Conservation (phyloP, 1,140 invertebrate genomes). For the Theocolax elegans region DNA sequence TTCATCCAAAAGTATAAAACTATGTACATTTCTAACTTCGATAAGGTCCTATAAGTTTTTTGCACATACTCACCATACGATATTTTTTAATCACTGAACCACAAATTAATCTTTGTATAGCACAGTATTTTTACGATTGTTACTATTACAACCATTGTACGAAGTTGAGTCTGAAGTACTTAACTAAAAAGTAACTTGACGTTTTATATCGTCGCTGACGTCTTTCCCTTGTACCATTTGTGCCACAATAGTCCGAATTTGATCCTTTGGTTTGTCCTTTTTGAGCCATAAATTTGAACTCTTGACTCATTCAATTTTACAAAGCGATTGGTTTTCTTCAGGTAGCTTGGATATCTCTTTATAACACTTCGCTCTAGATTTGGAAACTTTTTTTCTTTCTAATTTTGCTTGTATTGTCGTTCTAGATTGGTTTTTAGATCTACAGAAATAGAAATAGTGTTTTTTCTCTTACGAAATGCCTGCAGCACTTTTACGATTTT, state of each 20-base stretch:
- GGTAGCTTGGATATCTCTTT: too few relatives aligned
- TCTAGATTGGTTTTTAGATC: not conserved
- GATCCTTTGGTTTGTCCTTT: not conserved
- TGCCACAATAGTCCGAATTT: not conserved
- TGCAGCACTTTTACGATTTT: too few relatives aligned
- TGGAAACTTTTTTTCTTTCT: too few relatives aligned
- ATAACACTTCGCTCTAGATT: too few relatives aligned
- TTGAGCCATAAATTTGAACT: too few relatives aligned
- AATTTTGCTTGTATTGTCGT: too few relatives aligned
- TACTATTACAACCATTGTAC: not conserved
- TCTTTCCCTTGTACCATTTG: not conserved
- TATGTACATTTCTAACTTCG: not conserved
- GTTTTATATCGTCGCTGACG: not conserved
- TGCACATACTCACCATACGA: not conserved
- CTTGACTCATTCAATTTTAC: too few relatives aligned
- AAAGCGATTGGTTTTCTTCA: too few relatives aligned
- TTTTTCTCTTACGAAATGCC: too few relatives aligned
- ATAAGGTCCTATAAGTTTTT: not conserved
- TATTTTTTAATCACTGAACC: not conserved
- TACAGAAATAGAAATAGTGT: too few relatives aligned
- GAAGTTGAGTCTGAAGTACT: not conserved
- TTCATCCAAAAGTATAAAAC: not conserved
- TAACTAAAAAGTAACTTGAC: not conserved
- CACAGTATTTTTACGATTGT: not conserved
- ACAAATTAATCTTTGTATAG: not conserved